Conservation (phyloP, 2,113 vertebrate species). For the Phylloscopus trochilus region DNA sequence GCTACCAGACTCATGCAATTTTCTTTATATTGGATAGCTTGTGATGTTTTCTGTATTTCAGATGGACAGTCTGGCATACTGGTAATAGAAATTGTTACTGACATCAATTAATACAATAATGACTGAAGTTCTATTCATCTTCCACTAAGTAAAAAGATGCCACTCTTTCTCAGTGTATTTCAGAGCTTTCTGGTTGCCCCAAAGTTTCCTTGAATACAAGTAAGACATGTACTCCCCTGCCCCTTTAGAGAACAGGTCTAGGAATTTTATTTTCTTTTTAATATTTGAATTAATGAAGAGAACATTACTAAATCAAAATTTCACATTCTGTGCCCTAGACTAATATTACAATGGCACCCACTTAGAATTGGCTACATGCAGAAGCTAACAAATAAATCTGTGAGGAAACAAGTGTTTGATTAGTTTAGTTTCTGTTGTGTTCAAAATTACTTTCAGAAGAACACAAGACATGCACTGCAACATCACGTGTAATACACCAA, state of each 20-base stretch:
- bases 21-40: background rate
- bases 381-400: background rate
- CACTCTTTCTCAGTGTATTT: background rate
- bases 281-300: background rate
- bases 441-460: slow-evolving; percentile 1
- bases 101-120: background rate
- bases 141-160: background rate
- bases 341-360: background rate
- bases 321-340: background rate
- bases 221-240: background rate
- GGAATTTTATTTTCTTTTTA: background rate
- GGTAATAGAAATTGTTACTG: background rate
- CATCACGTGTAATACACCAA: background rate
- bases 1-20: background rate
- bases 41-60: background rate
- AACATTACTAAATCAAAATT: background rate
- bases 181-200: background rate
- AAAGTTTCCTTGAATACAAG: background rate
- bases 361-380: background rate
- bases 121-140: background rate
- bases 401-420: background rate
- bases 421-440: slow-evolving; percentile 1
- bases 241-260: background rate
- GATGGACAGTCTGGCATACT: background rate
- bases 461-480: background rate